A percentile compares a stretch with the other conserved stretches of the same genome.
These are phyloP conservation scores for Tolmerus cingulatus DNA, from an alignment of 2,888 invertebrate species.

Conservation along the genomic window DNA sequence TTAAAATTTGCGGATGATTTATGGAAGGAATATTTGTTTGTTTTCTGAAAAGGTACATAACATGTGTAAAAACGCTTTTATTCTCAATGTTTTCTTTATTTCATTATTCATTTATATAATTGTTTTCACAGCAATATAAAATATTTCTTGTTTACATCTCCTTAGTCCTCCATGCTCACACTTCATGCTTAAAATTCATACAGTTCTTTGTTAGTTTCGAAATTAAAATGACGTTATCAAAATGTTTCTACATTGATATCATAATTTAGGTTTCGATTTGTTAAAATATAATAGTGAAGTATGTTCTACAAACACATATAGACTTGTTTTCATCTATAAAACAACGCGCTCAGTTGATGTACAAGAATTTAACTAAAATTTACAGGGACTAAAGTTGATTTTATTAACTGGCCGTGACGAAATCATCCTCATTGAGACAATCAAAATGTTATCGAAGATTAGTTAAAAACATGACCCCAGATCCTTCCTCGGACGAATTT, in stretches of 20 bases:
- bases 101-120: slow-evolving; percentile 8
- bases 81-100: slow-evolving; percentile 6
- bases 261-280: background rate
- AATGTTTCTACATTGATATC: background rate
- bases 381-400: background rate
- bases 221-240: background rate
- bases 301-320: background rate
- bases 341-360: background rate
- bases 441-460: background rate
- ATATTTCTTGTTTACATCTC: slow-evolving; percentile 11
- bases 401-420: background rate
- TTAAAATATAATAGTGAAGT: background rate
- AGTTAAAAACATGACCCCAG: background rate
- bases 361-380: background rate
- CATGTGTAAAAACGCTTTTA: background rate
- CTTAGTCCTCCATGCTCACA: background rate
- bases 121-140: slow-evolving; percentile 31
- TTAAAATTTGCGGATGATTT: too few relatives aligned
- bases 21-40: too few relatives aligned
- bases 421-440: background rate
- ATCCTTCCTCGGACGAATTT: background rate
- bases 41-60: too few relatives aligned
- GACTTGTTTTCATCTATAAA: background rate
- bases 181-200: background rate
- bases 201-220: background rate